A percentile compares a stretch with the other conserved stretches of the same genome.
These are phyloP conservation scores for Charadrius vociferus DNA, from an alignment of 2,113 vertebrate genomes.

Conservation along the genomic window DNA sequence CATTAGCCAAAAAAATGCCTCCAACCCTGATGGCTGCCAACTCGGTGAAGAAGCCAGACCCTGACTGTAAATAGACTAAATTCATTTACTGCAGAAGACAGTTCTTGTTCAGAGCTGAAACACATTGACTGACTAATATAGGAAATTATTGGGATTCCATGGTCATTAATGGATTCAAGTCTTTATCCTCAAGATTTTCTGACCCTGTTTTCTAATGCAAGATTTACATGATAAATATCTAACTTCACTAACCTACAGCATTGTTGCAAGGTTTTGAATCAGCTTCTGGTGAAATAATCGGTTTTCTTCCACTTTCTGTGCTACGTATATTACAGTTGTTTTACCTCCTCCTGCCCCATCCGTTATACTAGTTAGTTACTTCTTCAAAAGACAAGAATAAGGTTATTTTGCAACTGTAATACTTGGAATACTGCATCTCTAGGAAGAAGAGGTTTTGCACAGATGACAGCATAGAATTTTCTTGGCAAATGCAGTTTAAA, in stretches of 20 bases:
- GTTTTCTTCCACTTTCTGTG: background rate
- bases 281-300: background rate
- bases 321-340: background rate
- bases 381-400: background rate
- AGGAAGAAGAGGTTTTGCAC: background rate
- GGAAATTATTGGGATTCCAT: background rate
- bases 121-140: background rate
- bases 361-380: background rate
- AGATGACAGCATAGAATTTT: background rate
- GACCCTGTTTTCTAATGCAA: background rate
- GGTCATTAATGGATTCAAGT: background rate
- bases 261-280: background rate
- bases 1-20: background rate
- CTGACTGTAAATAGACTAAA: background rate
- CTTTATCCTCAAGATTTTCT: background rate
- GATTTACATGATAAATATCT: background rate
- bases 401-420: background rate
- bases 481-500: background rate
- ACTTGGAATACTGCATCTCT: background rate
- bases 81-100: background rate
- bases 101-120: background rate
- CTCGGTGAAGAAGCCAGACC: background rate
- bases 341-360: background rate
- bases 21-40: background rate
- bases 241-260: background rate